Evolutionary conservation across 2,888 invertebrate species (phyloP), one percentile per base, ranked within the genome.

Genomic region (Phragmatobia fuliginosa): DNA sequence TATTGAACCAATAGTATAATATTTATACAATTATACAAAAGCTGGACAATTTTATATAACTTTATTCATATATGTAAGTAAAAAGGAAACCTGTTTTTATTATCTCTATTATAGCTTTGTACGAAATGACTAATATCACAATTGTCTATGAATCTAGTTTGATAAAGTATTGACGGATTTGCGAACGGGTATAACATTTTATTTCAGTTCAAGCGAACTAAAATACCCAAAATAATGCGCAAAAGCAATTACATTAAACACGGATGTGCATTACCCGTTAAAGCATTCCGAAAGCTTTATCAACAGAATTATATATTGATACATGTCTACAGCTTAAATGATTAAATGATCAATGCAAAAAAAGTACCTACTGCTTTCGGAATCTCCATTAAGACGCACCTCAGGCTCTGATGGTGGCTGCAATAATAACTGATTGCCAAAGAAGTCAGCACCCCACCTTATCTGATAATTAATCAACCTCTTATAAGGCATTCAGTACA

Each of bases 401-500:
- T 80, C 75, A 65, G 70, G 78, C 75, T 70, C 74, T 74, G 84
- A 80, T 83, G 83, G 85, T 82, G 83, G 77, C 83, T 77, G 71
- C 79, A 81, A 77, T 83, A 82, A 85, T 87, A 86, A 87, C 87
- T 85, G 87, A 87, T 87, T 87, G 87, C 81, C 78, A 85, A 88
- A 87, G 87, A 88, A 85, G 85, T 84, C 77, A 79, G 74, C 76
- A 78, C 87, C 76, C 80, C 81, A 79, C 84, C 81, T 87, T 90
- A 91, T 91, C 89, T 72, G 74, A 84, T 87, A 87, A 92, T 93
- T 92, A 92, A 92, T 92, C 91, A 88, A 80, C 72, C 65, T 84
- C 91, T 79, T 91, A 87, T 89, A 92, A 80, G 91, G 91, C 58
- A 68, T 73, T 82, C 83, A 76, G 79, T 84, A 84, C 84, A 83